phyloP scores from a whole-genome alignment of 2,797 vertebrate species.

The Zalophus californianus region DNA sequence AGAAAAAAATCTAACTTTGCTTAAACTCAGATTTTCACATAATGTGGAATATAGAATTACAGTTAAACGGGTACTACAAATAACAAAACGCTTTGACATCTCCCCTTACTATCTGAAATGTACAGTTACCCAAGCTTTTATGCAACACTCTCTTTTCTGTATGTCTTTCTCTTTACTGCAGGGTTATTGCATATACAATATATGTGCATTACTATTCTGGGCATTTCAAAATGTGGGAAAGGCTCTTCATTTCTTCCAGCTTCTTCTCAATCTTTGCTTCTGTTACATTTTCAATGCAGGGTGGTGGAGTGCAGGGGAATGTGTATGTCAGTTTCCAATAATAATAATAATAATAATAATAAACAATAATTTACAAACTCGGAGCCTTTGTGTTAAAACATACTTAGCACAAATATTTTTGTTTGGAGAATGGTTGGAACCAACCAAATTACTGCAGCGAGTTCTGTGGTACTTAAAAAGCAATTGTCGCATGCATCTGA shows the following conservation, averaged over 20 bases:
- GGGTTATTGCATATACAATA: not conserved
- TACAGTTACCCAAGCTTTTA: not conserved
- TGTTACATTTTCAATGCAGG: not conserved
- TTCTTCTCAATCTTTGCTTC: slow-evolving; percentile 21
- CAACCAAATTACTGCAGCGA: slow-evolving; percentile 14
- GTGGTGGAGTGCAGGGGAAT: not conserved
- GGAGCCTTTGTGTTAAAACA: slow-evolving; percentile 4
- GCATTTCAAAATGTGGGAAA: not conserved
- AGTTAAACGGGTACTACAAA: not conserved
- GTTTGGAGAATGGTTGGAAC: slow-evolving; percentile 65
- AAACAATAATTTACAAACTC: not conserved
- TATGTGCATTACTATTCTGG: not conserved
- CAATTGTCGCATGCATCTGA: not conserved
- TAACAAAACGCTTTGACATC: not conserved
- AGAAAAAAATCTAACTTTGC: not conserved
- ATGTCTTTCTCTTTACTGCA: not conserved
- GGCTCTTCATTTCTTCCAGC: not conserved
- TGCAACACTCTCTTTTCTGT: not conserved
- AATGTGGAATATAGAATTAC: not conserved
- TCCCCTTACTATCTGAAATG: not conserved
- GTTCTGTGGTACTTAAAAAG: slow-evolving; percentile 68
- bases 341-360: not conserved
- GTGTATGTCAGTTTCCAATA: not conserved
- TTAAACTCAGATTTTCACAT: slow-evolving; percentile 29
- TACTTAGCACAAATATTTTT: slow-evolving; percentile 46